Evolutionary conservation across 2,113 vertebrate genomes (phyloP).

Genomic region (Dicentrarchus labrax): DNA sequence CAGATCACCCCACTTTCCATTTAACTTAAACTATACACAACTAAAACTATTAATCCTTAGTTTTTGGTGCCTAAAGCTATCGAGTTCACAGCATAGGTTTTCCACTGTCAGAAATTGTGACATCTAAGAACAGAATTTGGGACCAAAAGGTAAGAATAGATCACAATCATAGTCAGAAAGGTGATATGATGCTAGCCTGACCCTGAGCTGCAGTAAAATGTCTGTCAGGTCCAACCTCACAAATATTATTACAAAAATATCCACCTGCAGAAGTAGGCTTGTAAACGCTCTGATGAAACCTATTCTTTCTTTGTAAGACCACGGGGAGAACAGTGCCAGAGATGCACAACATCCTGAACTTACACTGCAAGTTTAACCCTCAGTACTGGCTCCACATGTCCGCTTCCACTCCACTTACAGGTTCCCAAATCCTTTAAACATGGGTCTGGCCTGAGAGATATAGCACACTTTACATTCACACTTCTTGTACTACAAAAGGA

Average conservation of each 20-base stretch:
- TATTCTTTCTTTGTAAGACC: background rate
- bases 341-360: background rate
- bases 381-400: background rate
- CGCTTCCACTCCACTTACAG: background rate
- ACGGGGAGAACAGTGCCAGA: background rate
- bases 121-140: background rate
- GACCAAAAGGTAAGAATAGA: background rate
- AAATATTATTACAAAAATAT: background rate
- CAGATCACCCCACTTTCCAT: background rate
- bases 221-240: background rate
- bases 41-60: no score
- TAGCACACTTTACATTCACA: constrained; percentile 9
- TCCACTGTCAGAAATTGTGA: background rate
- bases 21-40: background rate
- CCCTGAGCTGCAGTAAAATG: background rate
- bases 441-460: background rate
- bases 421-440: background rate
- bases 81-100: background rate
- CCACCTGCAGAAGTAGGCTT: background rate
- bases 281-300: background rate
- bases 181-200: background rate
- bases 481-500: background rate
- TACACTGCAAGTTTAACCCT: background rate
- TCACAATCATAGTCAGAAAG: constrained; percentile 19
- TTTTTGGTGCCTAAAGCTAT: background rate